Evolutionary conservation across 37 sponge, comb jelly and placozoan species (phyloP).

Genomic region (Lycopodina hypogea): DNA sequence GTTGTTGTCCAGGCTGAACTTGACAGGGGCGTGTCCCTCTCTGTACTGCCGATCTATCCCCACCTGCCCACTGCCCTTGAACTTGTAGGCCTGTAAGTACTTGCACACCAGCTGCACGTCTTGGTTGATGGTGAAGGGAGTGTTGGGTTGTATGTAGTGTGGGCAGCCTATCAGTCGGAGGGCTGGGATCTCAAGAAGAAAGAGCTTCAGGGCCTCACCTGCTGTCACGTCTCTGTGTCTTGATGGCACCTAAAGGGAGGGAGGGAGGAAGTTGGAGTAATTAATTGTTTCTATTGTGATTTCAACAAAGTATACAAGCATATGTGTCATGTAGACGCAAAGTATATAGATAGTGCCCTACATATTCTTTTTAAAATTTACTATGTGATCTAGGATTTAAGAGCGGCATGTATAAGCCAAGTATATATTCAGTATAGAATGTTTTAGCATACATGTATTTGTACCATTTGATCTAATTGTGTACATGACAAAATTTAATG

Average conservation of each 20-base stretch:
- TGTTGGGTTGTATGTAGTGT: conserved; percentile 38
- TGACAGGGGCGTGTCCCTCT: conserved; percentile 46
- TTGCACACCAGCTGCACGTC: conserved; percentile 84
- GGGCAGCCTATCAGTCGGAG: conserved; percentile 56
- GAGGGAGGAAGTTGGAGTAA: not conserved
- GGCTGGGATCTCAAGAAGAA: conserved; percentile 47
- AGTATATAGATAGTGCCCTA: too few relatives aligned
- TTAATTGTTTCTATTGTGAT: not conserved
- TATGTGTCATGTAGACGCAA: not conserved
- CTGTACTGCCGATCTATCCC: conserved; percentile 59
- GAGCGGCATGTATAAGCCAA: too few relatives aligned
- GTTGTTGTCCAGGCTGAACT: conserved; percentile 47
- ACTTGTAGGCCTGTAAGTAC: conserved; percentile 67
- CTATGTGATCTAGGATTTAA: too few relatives aligned
- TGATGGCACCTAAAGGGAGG: conserved; percentile 23
- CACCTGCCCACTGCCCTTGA: not conserved
- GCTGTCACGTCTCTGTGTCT: conserved; percentile 22
- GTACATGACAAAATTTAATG: too few relatives aligned
- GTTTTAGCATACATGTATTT: too few relatives aligned
- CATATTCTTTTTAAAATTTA: not conserved
- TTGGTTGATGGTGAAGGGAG: conserved; percentile 52
- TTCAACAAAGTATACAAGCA: not conserved
- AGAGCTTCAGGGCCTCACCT: conserved; percentile 42
- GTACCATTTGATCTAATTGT: too few relatives aligned
- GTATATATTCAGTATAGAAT: too few relatives aligned